A percentile compares a stretch with the other conserved stretches of the same genome.
These are phyloP conservation scores for Accipiter virgatus DNA, from an alignment of 2,113 vertebrate genomes.

Conservation along the genomic window DNA sequence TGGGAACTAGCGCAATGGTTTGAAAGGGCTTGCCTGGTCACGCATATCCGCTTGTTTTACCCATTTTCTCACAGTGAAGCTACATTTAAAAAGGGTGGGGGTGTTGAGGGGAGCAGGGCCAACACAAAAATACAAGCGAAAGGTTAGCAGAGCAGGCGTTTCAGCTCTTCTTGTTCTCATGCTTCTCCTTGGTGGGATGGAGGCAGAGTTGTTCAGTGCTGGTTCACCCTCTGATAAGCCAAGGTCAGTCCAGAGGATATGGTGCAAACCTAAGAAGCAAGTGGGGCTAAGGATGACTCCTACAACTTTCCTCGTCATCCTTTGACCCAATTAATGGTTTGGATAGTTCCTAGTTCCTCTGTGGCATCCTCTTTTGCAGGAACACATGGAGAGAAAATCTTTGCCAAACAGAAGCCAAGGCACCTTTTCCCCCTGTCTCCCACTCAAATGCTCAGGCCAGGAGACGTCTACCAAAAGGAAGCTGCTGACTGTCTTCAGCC, in stretches of 20 bases:
- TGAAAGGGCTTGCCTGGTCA: neutral
- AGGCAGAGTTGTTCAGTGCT: neutral
- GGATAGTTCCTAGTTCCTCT: neutral
- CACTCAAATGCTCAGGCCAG: slow-evolving; percentile 53
- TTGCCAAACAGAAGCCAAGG: slow-evolving; percentile 51
- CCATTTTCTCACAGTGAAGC: neutral
- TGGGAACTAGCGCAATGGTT: neutral
- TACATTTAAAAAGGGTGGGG: neutral
- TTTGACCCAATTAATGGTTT: neutral
- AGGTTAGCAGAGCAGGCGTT: neutral
- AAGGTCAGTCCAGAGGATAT: neutral
- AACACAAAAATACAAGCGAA: neutral
- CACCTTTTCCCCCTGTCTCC: slow-evolving; percentile 40
- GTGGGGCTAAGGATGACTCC: neutral
- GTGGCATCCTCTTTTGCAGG: slow-evolving; percentile 55
- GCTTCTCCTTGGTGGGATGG: neutral
- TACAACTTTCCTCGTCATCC: neutral
- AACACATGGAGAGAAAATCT: slow-evolving; percentile 43
- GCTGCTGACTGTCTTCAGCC: slow-evolving; percentile 71
- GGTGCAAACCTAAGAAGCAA: neutral
- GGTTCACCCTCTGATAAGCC: neutral
- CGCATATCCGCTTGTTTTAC: neutral
- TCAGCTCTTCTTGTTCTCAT: neutral
- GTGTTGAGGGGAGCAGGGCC: neutral
- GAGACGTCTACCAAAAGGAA: slow-evolving; percentile 71